Base-by-base conservation (phyloP, 2,888 invertebrate species). In the Amiota minor region DNA sequence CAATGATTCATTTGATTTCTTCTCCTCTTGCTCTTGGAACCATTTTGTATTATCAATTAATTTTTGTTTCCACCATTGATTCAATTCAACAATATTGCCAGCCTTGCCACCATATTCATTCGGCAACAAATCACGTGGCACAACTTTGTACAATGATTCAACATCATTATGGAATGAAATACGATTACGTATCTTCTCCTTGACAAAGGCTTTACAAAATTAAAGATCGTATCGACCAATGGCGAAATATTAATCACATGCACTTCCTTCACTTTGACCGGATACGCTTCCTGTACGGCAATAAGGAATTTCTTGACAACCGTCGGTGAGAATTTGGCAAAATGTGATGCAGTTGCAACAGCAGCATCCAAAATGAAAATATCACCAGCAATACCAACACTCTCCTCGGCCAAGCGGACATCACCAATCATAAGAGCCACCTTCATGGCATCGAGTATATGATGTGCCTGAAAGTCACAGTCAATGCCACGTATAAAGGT, bases 211-310 rank as follows among this genome's bases (percentile, higher is more conserved):
- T 95, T 95, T 23, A 95, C 95, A 89, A 96, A 95, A 87, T 94
- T 95, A 80, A 95, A 93, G 78, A 96, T 96, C 76, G 95, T 95
- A 87, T 96, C 96, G 49, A 96, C 95, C 53, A 96, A 89, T 0
- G 96, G 95, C 1, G 95, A 95, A 4, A 95, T 93, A 87, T 96
- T 96, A 84, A 96, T 93, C 1, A 96, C 94, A 86, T 96, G 96
- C 46, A 96, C 95, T 90, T 95, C 95, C 89, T 96, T 96, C 83
- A 96, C 91, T 88, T 96, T 96, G 0, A 96, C 96, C 8, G 96
- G 96, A 88, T 96, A 96, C 6, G 96, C 96, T 90, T 96, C 96
- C 92, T 95, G 95, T 18, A 96, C 95, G 88, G 95, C 95, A 76
- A 95, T 94, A 83, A 96, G 91, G 91, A 96, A 96, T 90, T 96